A percentile compares a stretch with the other conserved stretches of the same genome.
Conservation (phyloP, 2,888 invertebrate species). For the Andrena fulva region DNA sequence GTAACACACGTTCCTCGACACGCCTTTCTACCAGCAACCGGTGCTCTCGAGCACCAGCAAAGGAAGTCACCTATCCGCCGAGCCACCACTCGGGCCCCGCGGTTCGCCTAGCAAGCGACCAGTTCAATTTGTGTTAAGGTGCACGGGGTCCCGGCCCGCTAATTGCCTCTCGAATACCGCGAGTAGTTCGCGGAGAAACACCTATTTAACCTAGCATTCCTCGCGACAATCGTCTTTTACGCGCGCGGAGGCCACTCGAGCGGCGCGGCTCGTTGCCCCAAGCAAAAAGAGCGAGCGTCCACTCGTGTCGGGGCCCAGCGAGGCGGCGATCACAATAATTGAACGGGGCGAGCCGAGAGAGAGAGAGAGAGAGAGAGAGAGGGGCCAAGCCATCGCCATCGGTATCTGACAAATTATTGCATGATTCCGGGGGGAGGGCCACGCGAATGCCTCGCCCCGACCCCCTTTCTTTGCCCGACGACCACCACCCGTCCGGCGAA, state of each 20-base stretch:
- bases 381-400: neutral
- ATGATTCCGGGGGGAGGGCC: slow-evolving; percentile 27
- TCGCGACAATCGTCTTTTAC: slow-evolving; percentile 59
- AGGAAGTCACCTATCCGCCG: neutral
- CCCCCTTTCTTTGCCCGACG: neutral
- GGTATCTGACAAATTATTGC: slow-evolving; percentile 60
- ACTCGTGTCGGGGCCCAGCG: slow-evolving; percentile 9
- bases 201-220: slow-evolving; percentile 69
- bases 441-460: neutral
- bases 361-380: too few species aligned
- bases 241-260: slow-evolving; percentile 35
- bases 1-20: neutral
- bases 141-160: slow-evolving; percentile 56
- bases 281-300: slow-evolving; percentile 49
- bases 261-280: slow-evolving; percentile 1
- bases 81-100: neutral
- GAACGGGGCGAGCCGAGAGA: slow-evolving; percentile 26
- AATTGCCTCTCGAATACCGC: slow-evolving; percentile 70
- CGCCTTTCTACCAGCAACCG: neutral
- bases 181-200: slow-evolving; percentile 63
- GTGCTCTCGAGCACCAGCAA: neutral
- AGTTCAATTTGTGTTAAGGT: slow-evolving; percentile 53
- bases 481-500: slow-evolving; percentile 11
- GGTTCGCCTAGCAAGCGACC: slow-evolving; percentile 16
- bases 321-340: slow-evolving; percentile 51